phyloP scores from a whole-genome alignment of 2,113 vertebrate species.

The Mirza zaza region DNA sequence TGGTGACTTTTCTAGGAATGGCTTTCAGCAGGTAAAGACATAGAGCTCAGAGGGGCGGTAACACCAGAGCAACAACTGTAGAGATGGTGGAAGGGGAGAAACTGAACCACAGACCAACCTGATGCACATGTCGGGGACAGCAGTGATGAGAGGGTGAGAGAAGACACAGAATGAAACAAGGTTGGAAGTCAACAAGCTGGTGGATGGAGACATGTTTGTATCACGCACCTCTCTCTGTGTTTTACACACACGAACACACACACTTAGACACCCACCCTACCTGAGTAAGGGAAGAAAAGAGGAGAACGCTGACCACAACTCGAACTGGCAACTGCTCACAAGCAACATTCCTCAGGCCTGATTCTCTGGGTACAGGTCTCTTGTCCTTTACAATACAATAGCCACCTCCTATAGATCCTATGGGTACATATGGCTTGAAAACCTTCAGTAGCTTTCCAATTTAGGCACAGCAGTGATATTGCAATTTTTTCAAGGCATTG shows the following conservation, averaged over 20 bases:
- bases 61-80: neutral
- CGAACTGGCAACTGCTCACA: neutral
- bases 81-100: neutral
- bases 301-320: neutral
- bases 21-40: conserved; percentile 36
- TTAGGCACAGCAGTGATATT: neutral
- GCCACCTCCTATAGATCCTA: neutral
- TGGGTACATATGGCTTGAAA: neutral
- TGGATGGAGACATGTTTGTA: neutral
- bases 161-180: neutral
- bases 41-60: neutral
- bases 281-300: neutral
- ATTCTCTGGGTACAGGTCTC: neutral
- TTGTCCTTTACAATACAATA: neutral
- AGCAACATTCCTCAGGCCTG: neutral
- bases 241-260: too few relatives aligned
- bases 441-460: neutral
- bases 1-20: neutral
- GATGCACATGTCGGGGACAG: neutral
- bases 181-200: neutral
- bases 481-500: neutral
- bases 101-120: neutral
- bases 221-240: neutral
- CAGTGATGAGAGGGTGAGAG: too few relatives aligned
- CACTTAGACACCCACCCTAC: neutral